Evolutionary conservation across 1,140 invertebrate species (phyloP).

Genomic region (Pectinophora gossypiella): DNA sequence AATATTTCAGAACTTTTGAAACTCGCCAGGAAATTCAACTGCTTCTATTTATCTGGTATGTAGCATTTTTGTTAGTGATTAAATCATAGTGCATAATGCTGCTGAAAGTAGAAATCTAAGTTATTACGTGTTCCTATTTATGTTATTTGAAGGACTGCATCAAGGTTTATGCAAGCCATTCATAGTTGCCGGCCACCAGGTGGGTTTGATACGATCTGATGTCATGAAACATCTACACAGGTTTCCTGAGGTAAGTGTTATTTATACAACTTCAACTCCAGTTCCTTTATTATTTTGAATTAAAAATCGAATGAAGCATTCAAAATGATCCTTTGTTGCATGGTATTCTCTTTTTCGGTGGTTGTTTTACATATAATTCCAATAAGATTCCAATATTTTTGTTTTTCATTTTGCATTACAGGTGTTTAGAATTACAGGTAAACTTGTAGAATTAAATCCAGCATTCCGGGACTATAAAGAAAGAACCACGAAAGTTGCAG

Average conservation of each 20-base stretch:
- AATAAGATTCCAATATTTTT: neutral
- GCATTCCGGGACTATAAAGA: constrained; percentile 89
- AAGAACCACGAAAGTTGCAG: constrained; percentile 85
- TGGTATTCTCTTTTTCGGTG: too few species aligned
- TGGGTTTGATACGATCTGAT: constrained; percentile 89
- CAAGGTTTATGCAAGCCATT: constrained; percentile 89
- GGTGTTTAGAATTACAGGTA: constrained; percentile 83
- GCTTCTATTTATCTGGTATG: constrained; percentile 89
- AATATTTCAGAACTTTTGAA: constrained; percentile 77
- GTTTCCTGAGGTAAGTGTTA: constrained; percentile 83
- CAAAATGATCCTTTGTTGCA: too few species aligned
- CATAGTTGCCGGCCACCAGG: constrained; percentile 90
- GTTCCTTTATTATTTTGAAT: too few species aligned
- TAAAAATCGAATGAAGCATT: too few species aligned
- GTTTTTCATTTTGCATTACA: constrained; percentile 17
- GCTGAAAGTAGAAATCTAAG: constrained; percentile 5
- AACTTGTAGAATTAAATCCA: constrained; percentile 88
- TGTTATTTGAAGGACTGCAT: constrained; percentile 78
- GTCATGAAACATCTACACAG: constrained; percentile 86
- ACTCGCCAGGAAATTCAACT: constrained; percentile 89
- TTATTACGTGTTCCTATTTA: neutral
- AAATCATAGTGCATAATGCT: neutral
- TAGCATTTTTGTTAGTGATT: constrained; percentile 25
- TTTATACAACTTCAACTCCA: too few species aligned
- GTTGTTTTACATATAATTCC: too few species aligned